Evolutionary conservation across 2,888 invertebrate species (phyloP), one percentile per base, ranked within the genome.

Genomic region (Trileptium ribeirensis): DNA sequence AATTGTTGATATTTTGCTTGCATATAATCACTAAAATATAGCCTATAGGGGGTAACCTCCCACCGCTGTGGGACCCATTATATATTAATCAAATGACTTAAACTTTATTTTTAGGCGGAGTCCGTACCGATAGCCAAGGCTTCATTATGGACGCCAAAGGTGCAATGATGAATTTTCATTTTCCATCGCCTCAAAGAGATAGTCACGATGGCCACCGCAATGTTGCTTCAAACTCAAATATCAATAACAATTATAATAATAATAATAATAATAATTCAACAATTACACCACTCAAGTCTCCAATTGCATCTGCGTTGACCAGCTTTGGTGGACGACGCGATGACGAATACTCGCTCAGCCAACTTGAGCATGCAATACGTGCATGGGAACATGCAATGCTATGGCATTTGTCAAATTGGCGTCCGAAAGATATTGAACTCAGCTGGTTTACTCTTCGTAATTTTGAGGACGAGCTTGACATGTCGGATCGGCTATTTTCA

Each of bases 121-220:
- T 79, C 34, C 34, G 29, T 31, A n/a, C 19, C 24, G 70, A 36
- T 24, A 33, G 19, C 24, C 29, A 79, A 15, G 79, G 79, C 2
- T 79, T 79, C 36, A 36, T 79, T 3, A 24, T 24, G 29, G n/a
- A n/a, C 29, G 81, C 81, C 1, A n/a, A 19, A 0, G 81, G 74
- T 2, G 79, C 40, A 29, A 19, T 79, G 24, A 81, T 81, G 81
- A 79, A 67, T 31, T 81, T 81, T 38, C 38, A 37, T 34, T 81
- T 81, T 51, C 67, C 79, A 31, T 24, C 8, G 51, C 51, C 51
- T 15, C n/a, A n/a, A n/a, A n/a, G n/a, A n/a, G n/a, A n/a, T n/a
- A n/a, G n/a, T n/a, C n/a, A n/a, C n/a, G n/a, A n/a, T n/a, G n/a
- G n/a, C n/a, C n/a, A n/a, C n/a, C n/a, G n/a, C n/a, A n/a, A n/a